Base-by-base conservation (phyloP, 2,888 invertebrate genomes). In the Asteroscopus sphinx region DNA sequence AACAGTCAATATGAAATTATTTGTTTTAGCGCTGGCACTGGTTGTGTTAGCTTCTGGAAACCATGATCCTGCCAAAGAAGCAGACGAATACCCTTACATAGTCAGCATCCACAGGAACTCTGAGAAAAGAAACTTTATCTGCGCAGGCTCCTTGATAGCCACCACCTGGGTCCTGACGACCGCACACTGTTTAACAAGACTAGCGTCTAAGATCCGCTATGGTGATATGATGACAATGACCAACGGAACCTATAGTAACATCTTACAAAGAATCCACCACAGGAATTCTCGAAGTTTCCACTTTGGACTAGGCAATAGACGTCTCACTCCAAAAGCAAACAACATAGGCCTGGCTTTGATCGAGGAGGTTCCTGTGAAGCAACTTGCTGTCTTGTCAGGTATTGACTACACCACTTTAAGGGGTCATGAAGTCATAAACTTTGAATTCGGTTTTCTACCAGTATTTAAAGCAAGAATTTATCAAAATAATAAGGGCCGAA, bases 1-100 rank as follows among this genome's bases (percentile, higher is more conserved):
- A 44, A 26, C 16, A 60, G 48, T 60, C 51, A 51, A 60, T 46
- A 55, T 56, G 52, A 26, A 52, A 60, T 41, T 40, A 59, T 36
- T 64, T 44, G 32, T 28, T 26, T 15, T 57, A 21, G 6, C 36
- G 46, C 6, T 64, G 17, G 25, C 53, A 35, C 13, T 44, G 30
- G 17, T 7, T 28, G 11, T 16, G 5, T 30, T 44, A 7, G 30
- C 35, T 35, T 48, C 17, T 12, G 32, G 25, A 25, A n/a, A 0
- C n/a, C 1, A 28, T 16, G 25, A 30, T n/a, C 16, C 12, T 11
- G 3, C 9, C 7, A 16, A 17, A 11, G 16, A 35, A 26, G 35
- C 35, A 1, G 28, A 28, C 0, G 11, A 37, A 3, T 39, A 26
- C 9, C 26, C 32, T 12, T 21, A 37, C 42, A 32, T 55, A 37